phyloP scores from a whole-genome alignment of 2,113 vertebrate genomes.

The Pluvialis apricaria region DNA sequence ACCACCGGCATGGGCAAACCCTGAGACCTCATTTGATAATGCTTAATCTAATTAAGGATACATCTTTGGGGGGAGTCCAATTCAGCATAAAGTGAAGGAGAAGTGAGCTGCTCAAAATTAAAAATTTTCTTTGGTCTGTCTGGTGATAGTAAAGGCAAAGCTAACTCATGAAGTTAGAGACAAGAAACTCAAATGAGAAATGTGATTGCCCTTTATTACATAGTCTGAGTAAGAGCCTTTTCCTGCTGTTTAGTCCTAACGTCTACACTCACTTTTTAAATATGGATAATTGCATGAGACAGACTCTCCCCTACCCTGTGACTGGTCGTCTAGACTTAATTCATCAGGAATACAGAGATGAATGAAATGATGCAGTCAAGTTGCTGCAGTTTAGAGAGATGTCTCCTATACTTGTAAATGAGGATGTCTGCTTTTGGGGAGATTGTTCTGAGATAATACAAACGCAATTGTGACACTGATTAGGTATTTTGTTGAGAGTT shows the following conservation, averaged over 20 bases:
- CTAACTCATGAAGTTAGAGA: background rate
- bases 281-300: background rate
- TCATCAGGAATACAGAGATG: constrained; percentile 1
- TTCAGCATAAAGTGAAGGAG: background rate
- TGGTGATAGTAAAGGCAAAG: background rate
- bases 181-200: background rate
- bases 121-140: background rate
- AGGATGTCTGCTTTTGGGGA: background rate
- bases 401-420: background rate
- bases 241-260: background rate
- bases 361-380: background rate
- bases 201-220: background rate
- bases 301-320: background rate
- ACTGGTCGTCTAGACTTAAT: constrained; percentile 25
- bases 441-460: background rate
- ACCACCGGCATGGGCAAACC: background rate
- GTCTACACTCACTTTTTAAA: constrained; percentile 13
- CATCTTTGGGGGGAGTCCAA: background rate
- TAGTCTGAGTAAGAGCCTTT: background rate
- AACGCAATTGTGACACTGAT: background rate
- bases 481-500: background rate
- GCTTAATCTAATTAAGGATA: background rate
- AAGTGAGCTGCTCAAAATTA: background rate
- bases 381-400: background rate
- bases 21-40: background rate